These are phyloP conservation scores for Augiades crinisus DNA, from an alignment of 2,888 invertebrate genomes.

Conservation along the genomic window DNA sequence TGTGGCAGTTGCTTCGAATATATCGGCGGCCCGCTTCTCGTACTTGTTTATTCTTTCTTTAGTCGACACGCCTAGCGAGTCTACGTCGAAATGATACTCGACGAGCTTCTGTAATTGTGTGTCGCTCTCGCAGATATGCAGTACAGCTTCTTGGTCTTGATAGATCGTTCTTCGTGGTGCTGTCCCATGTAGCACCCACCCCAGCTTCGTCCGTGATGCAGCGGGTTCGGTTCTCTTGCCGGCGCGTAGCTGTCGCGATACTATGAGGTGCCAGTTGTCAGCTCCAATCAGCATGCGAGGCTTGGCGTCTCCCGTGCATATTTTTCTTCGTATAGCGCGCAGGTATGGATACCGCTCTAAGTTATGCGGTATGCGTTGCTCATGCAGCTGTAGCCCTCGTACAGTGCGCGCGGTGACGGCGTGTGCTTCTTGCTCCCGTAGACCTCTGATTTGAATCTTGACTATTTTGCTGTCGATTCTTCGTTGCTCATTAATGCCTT, in stretches of 20 bases:
- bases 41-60: not conserved
- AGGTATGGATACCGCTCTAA: not conserved
- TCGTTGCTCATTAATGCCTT: not conserved
- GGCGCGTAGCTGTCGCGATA: not conserved
- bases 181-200: constrained; percentile 11
- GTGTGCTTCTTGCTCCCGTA: not conserved
- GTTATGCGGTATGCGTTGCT: not conserved
- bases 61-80: not conserved
- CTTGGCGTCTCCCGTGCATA: not conserved
- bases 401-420: not conserved
- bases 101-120: not conserved
- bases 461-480: not conserved
- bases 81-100: not conserved
- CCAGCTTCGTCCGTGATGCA: constrained; percentile 11
- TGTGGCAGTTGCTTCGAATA: not conserved
- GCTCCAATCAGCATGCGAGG: not conserved
- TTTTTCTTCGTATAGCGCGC: not conserved
- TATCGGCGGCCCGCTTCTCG: not conserved
- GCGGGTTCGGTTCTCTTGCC: constrained; percentile 5
- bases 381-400: not conserved
- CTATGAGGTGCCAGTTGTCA: constrained; percentile 11
- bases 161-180: not conserved
- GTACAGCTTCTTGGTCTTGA: not conserved
- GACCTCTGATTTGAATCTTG: not conserved
- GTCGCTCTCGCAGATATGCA: not conserved